Evolutionary conservation across 2,888 invertebrate genomes (phyloP).

Genomic region (Pteria penguin): DNA sequence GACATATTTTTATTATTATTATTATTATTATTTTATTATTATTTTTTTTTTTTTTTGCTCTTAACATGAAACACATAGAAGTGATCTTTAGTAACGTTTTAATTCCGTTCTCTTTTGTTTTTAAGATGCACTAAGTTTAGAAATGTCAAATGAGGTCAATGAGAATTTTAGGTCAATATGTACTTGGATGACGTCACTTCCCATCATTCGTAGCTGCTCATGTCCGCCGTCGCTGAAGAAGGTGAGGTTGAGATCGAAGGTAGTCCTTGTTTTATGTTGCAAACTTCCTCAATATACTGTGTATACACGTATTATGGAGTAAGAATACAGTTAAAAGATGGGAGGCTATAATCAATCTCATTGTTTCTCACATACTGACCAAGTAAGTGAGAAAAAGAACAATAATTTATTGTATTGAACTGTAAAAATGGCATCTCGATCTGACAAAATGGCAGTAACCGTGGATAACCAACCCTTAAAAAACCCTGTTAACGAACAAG

Average conservation of each 20-base stretch:
- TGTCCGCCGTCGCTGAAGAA: slow-evolving; percentile 58
- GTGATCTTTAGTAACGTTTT: no score
- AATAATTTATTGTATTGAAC: slow-evolving; percentile 42
- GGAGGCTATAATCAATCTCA: slow-evolving; percentile 28
- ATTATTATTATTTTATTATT: no score
- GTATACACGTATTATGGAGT: background rate
- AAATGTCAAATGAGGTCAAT: no score
- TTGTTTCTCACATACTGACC: slow-evolving; percentile 41
- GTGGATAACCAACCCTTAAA: slow-evolving; percentile 56
- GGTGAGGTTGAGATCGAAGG: slow-evolving; percentile 32
- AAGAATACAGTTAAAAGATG: slow-evolving; percentile 20
- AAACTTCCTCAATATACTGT: background rate
- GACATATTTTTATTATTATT: no score
- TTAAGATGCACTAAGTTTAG: no score
- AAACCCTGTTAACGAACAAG: slow-evolving; percentile 53
- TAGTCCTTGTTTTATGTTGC: slow-evolving; percentile 39
- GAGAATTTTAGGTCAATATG: slow-evolving; percentile 41
- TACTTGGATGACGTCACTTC: slow-evolving; percentile 48
- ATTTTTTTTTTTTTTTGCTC: no score
- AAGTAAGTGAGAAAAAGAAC: slow-evolving; percentile 31
- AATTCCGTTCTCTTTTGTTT: no score
- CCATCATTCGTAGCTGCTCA: slow-evolving; percentile 61
- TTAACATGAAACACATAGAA: no score
- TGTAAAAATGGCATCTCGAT: slow-evolving; percentile 64
- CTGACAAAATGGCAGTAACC: slow-evolving; percentile 70